Percentiles rank a stretch among this genome's conserved stretches.
Conservation (phyloP, 2,888 invertebrate genomes). For the Ethmia dodecea region DNA sequence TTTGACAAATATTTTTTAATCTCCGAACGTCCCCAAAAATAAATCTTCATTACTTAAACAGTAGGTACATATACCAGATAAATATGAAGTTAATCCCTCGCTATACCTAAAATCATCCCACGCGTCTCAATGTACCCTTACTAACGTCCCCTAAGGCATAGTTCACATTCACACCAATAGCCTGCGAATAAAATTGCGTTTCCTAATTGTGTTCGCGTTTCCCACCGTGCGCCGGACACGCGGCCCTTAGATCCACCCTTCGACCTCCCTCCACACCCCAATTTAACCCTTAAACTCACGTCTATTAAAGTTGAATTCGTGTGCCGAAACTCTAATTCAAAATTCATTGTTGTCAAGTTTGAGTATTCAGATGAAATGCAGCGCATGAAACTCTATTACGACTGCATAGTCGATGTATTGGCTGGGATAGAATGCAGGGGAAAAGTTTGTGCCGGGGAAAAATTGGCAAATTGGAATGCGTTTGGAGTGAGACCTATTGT, state of each 20-base stretch:
- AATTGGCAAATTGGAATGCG: no score
- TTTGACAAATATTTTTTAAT: no score
- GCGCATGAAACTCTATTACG: neutral
- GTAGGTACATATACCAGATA: no score
- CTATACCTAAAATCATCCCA: constrained; percentile 34
- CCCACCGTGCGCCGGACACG: constrained; percentile 67
- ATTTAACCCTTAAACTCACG: neutral
- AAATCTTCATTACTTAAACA: no score
- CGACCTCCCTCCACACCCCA: constrained; percentile 12
- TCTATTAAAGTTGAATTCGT: neutral
- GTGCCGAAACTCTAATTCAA: neutral
- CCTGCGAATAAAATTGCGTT: constrained; percentile 59
- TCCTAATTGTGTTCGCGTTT: constrained; percentile 64
- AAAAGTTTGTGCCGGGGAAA: no score
- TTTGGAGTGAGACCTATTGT: no score
- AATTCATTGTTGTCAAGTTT: neutral
- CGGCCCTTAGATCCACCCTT: constrained; percentile 46
- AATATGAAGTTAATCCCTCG: constrained; percentile 20
- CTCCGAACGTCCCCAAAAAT: no score
- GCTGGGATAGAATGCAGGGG: neutral
- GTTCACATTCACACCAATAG: constrained; percentile 40
- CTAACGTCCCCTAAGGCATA: constrained; percentile 30
- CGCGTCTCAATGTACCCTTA: constrained; percentile 24
- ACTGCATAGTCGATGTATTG: neutral
- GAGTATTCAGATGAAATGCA: neutral